Base-by-base conservation (phyloP, 2,888 invertebrate species). In the Trisateles emortualis region DNA sequence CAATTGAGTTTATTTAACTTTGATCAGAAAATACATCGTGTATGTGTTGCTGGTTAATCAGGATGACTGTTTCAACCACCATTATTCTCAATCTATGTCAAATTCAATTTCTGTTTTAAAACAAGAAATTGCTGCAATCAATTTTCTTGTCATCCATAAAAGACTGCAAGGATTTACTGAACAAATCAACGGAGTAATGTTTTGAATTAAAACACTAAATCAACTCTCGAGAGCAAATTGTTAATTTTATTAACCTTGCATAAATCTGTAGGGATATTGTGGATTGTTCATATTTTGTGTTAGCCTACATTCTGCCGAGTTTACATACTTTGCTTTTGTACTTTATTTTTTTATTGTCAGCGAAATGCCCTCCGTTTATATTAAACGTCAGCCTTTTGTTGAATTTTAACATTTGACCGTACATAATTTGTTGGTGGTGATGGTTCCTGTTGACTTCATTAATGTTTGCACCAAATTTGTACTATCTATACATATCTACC, bases 121-220 rank as follows among this genome's bases (percentile, higher is more conserved):
- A 53, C 42, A 59, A 59, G 68, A 66, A 62, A 53, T 50, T 24
- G 40, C 14, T 56, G 39, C 36, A 55, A 59, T 70, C 49, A 50
- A 64, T 71, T 58, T 42, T 22, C 50, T 44, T 56, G 45, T 55
- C 53, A 54, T 46, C 48, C 48, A 52, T 55, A 52, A 70, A 47
- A 63, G 41, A 41, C 40, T 44, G 39, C 43, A 58, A 52, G 53
- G 60, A 51, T 59, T 50, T 56, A 48, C 52, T 19, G 47, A 58
- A 61, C 61, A 52, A 68, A 61, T 69, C 64, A 64, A 57, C 48
- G 29, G 46, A 40, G 35, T 50, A 47, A 49, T 51, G 49, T 51
- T 71, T 58, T 56, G 59, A 59, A 72, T 65, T 68, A 62, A 71
- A 72, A 59, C 53, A 59, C 59, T 68, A 68, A 68, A 72, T 70